These are phyloP conservation scores for Aphodius sticticus DNA, from an alignment of 2,888 invertebrate species.

Conservation along the genomic window DNA sequence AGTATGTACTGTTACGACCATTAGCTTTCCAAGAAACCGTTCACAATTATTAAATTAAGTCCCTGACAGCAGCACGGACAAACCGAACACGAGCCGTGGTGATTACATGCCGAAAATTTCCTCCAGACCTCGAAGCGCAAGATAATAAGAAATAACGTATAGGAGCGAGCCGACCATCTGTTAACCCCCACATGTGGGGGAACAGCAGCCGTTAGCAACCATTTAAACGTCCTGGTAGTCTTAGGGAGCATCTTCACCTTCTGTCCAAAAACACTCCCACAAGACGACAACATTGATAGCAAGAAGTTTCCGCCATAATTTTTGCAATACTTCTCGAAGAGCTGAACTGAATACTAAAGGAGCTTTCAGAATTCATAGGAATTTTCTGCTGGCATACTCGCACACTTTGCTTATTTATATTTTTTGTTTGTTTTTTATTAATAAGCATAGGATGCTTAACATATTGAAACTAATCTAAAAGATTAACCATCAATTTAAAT, in stretches of 20 bases:
- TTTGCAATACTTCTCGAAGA: no score
- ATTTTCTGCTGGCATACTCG: no score
- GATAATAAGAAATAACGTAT: constrained; percentile 4
- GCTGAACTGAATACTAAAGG: no score
- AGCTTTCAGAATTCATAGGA: no score
- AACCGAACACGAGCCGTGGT: constrained; percentile 20
- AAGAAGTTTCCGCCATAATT: no score
- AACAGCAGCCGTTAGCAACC: background rate
- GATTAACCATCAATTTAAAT: no score
- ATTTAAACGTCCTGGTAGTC: background rate
- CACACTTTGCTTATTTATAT: no score
- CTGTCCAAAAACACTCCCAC: background rate
- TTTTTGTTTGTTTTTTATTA: no score
- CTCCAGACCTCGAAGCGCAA: constrained; percentile 9
- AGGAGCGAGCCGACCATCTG: background rate
- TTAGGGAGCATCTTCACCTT: background rate
- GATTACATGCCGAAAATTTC: constrained; percentile 21
- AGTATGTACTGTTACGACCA: background rate
- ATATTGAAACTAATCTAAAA: no score
- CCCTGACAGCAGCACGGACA: background rate
- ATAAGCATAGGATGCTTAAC: no score
- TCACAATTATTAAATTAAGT: background rate
- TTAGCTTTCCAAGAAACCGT: background rate
- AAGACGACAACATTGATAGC: background rate
- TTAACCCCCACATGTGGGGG: background rate